phyloP scores from a whole-genome alignment of 2,797 vertebrate species.

The Leuciscus waleckii region DNA sequence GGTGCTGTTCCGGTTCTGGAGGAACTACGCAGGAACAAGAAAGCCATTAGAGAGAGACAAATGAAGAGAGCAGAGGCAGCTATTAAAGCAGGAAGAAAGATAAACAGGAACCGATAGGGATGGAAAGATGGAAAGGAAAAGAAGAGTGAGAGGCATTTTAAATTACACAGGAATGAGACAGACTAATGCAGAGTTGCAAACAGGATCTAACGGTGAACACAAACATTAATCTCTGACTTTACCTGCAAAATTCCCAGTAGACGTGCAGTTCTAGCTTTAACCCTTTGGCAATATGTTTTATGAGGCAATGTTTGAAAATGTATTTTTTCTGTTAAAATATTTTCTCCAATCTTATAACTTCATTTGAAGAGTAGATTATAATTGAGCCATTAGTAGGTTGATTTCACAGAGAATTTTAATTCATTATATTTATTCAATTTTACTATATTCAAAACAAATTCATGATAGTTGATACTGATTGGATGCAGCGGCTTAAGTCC shows the following conservation, averaged over 20 bases:
- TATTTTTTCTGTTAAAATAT: neutral
- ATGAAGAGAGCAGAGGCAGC: conserved; percentile 23
- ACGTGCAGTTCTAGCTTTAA: neutral
- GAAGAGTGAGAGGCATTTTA: neutral
- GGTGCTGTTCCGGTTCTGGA: conserved; percentile 52
- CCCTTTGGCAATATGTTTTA: conserved; percentile 14
- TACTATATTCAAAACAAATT: conserved; percentile 1
- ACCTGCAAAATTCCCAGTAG: neutral
- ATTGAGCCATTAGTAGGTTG: neutral
- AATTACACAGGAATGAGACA: conserved; percentile 12
- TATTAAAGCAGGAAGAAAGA: conserved; percentile 3
- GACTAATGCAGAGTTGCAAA: neutral
- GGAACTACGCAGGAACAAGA: conserved; percentile 42
- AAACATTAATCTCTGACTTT: neutral
- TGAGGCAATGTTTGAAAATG: conserved; percentile 11
- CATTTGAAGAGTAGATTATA: neutral
- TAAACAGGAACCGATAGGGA: conserved; percentile 8
- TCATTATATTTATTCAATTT: neutral
- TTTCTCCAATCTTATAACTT: neutral
- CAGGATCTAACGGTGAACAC: conserved; percentile 2
- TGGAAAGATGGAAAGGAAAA: neutral
- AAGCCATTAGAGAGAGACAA: conserved; percentile 47
- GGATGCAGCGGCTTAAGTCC: neutral
- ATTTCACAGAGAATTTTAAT: neutral
- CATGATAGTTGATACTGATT: neutral